Evolutionary conservation across 1,140 invertebrate genomes (phyloP).

Genomic region (Dendrolimus punctatus): DNA sequence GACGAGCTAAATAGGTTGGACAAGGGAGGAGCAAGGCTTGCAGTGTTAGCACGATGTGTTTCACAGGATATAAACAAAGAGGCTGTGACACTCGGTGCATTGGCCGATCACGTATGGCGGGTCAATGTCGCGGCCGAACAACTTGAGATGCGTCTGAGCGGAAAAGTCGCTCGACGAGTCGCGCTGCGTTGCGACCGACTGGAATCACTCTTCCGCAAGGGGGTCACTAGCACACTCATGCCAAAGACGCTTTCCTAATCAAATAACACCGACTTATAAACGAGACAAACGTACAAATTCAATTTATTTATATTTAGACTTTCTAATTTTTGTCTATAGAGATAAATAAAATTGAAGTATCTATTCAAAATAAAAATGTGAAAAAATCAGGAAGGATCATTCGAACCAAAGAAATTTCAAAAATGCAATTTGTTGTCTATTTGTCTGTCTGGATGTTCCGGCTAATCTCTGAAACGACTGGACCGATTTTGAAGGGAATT

Average conservation of each 20-base stretch:
- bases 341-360: too few relatives aligned
- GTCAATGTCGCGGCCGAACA: slow-evolving; percentile 64
- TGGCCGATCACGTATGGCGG: slow-evolving; percentile 58
- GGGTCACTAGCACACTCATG: slow-evolving; percentile 41
- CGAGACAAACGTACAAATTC: background rate
- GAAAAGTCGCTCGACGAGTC: slow-evolving; percentile 51
- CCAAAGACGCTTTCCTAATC: slow-evolving; percentile 16
- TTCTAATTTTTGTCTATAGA: too few relatives aligned
- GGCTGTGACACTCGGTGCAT: slow-evolving; percentile 63
- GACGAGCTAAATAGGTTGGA: slow-evolving; percentile 16
- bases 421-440: too few relatives aligned
- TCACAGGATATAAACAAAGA: slow-evolving; percentile 64
- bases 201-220: slow-evolving; percentile 43
- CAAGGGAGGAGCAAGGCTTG: slow-evolving; percentile 23
- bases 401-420: too few relatives aligned
- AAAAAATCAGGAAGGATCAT: too few relatives aligned
- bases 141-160: slow-evolving; percentile 45
- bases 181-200: slow-evolving; percentile 23
- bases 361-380: too few relatives aligned
- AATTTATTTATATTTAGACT: too few relatives aligned
- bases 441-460: too few relatives aligned
- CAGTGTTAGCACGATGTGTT: slow-evolving; percentile 7
- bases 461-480: too few relatives aligned
- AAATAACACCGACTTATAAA: background rate
- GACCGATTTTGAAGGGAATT: background rate